Evolutionary conservation across 1,140 invertebrate genomes (phyloP).

Genomic region (Cephus cinctus): DNA sequence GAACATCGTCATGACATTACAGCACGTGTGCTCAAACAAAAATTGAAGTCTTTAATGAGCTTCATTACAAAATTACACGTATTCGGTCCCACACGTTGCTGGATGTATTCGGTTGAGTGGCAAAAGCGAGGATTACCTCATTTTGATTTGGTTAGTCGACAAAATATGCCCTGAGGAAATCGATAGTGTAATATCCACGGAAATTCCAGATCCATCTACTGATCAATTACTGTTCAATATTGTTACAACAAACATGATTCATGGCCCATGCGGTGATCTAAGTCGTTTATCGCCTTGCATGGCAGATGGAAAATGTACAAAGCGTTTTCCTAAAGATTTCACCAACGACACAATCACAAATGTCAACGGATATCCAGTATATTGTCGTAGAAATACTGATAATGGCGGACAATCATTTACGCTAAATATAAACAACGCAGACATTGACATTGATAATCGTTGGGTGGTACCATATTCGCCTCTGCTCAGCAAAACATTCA

Average conservation of each 20-base stretch:
- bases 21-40: conserved; percentile 43
- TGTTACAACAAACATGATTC: conserved; percentile 42
- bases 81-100: conserved; percentile 40
- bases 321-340: conserved; percentile 34
- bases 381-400: conserved; percentile 9
- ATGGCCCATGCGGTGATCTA: conserved; percentile 37
- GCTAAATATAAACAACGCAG: conserved; percentile 23
- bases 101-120: conserved; percentile 57
- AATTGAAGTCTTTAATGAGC: conserved; percentile 36
- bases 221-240: conserved; percentile 46
- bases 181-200: conserved; percentile 50
- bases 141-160: conserved; percentile 32
- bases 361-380: conserved; percentile 18
- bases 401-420: conserved; percentile 9
- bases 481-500: conserved; percentile 51
- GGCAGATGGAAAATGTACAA: conserved; percentile 45
- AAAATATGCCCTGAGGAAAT: conserved; percentile 22
- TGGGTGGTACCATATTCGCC: conserved; percentile 60
- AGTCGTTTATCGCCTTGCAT: conserved; percentile 47
- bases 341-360: conserved; percentile 39
- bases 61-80: conserved; percentile 29
- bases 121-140: conserved; percentile 48
- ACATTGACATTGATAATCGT: conserved; percentile 47
- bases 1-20: conserved; percentile 49
- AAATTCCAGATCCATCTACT: conserved; percentile 54